These are phyloP conservation scores for Rotaria sp. DNA, from an alignment of 2,888 invertebrate species.

Conservation along the genomic window DNA sequence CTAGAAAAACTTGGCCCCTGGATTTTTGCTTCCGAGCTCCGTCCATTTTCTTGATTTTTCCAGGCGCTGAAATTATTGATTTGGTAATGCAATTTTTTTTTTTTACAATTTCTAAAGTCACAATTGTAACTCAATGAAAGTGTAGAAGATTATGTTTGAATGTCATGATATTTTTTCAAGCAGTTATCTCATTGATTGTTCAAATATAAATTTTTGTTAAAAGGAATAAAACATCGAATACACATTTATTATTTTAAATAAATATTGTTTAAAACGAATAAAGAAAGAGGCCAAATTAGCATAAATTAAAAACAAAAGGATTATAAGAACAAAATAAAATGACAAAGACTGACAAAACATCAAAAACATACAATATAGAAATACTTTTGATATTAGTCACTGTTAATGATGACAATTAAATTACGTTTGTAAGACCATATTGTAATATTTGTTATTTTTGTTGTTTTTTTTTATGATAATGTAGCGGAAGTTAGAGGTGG, in stretches of 20 bases:
- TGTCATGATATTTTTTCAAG: neutral
- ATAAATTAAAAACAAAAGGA: neutral
- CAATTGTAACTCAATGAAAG: too few relatives aligned
- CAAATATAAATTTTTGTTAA: neutral
- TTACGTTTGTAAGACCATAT: too few relatives aligned
- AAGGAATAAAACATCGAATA: neutral
- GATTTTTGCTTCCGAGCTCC: too few relatives aligned
- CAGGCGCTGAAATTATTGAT: too few relatives aligned
- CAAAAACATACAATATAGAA: neutral
- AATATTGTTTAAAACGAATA: neutral
- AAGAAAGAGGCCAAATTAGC: neutral
- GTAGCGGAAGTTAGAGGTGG: neutral
- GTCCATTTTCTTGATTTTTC: too few relatives aligned
- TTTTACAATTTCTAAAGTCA: too few relatives aligned
- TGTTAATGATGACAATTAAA: too few relatives aligned
- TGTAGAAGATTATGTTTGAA: too few relatives aligned
- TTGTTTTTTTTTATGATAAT: neutral
- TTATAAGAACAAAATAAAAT: neutral
- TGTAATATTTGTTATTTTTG: neutral
- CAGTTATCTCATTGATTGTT: neutral
- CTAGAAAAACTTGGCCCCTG: too few relatives aligned
- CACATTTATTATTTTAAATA: neutral
- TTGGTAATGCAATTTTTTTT: too few relatives aligned
- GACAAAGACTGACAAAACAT: neutral
- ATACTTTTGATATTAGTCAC: neutral